Evolutionary conservation across 2,888 invertebrate species (phyloP).

Genomic region (Synergus itoensis): DNA sequence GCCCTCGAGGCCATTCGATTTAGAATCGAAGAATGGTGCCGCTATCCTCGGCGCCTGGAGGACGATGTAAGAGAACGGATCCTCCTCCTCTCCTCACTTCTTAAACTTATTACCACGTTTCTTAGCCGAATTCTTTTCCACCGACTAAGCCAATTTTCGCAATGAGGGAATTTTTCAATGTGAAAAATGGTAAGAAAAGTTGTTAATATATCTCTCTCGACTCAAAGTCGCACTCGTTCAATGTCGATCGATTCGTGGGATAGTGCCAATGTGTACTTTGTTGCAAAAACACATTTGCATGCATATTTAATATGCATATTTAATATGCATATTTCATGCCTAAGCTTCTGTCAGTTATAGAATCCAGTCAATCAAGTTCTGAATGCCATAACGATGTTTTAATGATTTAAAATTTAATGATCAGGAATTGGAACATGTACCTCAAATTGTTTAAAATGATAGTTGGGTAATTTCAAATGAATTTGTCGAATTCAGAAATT

Average conservation of each 20-base stretch:
- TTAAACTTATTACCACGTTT: constrained; percentile 42
- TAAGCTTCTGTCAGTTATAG: not conserved
- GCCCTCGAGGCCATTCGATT: constrained; percentile 73
- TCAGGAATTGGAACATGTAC: too few relatives aligned
- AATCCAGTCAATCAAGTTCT: not conserved
- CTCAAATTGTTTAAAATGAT: too few relatives aligned
- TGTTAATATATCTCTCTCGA: not conserved
- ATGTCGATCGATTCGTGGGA: constrained; percentile 18
- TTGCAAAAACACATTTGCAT: constrained; percentile 1
- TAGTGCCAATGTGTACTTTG: constrained; percentile 9
- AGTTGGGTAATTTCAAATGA: not conserved
- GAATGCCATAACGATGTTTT: not conserved
- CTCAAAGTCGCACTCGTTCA: not conserved
- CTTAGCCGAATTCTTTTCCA: constrained; percentile 51
- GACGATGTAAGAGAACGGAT: constrained; percentile 60
- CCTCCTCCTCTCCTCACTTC: constrained; percentile 47
- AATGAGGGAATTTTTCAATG: constrained; percentile 18
- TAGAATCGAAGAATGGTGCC: constrained; percentile 73
- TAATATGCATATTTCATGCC: constrained; percentile 2
- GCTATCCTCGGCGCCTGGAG: constrained; percentile 60
- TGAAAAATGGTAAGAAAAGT: not conserved
- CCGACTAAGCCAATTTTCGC: constrained; percentile 47
- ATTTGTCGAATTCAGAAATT: not conserved
- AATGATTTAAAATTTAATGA: not conserved
- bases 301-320: not conserved